Evolutionary conservation across 2,113 vertebrate genomes (phyloP).

Genomic region (Protobothrops flavoviridis): DNA sequence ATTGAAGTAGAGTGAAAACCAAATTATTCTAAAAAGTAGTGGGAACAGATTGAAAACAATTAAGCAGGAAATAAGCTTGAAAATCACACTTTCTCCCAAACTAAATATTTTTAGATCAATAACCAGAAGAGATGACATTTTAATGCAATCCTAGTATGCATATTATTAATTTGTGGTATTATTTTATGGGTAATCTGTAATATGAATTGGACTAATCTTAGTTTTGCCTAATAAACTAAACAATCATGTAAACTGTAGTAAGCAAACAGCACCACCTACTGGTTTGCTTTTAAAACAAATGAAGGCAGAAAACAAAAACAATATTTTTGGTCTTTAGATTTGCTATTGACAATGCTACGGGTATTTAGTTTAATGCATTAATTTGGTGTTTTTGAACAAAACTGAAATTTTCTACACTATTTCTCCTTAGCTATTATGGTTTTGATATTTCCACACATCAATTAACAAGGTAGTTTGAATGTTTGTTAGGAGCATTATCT

Average conservation of each 20-base stretch:
- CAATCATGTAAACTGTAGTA: background rate
- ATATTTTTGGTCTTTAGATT: background rate
- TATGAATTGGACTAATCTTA: background rate
- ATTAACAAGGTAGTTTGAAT: background rate
- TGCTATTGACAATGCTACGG: background rate
- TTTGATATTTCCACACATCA: background rate
- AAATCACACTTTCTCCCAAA: background rate
- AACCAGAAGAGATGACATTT: background rate
- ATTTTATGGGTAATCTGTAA: background rate
- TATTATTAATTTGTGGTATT: background rate
- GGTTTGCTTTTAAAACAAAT: slow-evolving; percentile 4
- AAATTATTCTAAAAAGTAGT: background rate
- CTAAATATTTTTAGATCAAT: background rate
- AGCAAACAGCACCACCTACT: background rate
- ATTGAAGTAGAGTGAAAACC: background rate
- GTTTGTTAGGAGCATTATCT: background rate
- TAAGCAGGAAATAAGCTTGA: background rate
- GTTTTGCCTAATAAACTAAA: background rate
- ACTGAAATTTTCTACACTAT: background rate
- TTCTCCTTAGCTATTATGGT: accelerated
- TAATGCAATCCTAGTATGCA: background rate
- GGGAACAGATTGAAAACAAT: background rate
- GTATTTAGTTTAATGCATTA: background rate
- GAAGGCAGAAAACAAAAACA: background rate
- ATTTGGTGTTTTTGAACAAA: background rate